phyloP scores from a whole-genome alignment of 2,888 invertebrate genomes.

The Ctena decussata region DNA sequence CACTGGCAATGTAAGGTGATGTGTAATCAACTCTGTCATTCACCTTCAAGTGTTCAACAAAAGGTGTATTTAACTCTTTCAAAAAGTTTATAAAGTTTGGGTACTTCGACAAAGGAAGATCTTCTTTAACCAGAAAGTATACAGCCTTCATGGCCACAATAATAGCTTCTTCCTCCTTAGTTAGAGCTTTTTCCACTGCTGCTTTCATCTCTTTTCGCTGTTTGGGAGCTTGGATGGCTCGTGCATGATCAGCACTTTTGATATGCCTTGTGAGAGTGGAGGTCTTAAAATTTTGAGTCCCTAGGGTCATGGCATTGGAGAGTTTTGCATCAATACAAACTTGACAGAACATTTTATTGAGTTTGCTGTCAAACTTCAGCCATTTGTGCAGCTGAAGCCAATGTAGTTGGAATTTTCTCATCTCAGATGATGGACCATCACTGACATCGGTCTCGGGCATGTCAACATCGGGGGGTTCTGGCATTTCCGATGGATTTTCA shows the following conservation, averaged over 20 bases:
- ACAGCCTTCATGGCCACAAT: slow-evolving; percentile 24
- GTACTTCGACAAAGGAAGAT: slow-evolving; percentile 41
- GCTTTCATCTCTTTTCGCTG: neutral
- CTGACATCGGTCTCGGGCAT: too few relatives aligned
- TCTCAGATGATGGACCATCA: neutral
- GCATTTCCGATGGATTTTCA: too few relatives aligned
- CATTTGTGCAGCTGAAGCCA: neutral
- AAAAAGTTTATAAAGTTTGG: slow-evolving; percentile 25
- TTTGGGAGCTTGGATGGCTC: neutral
- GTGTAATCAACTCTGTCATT: slow-evolving; percentile 23
- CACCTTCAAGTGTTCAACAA: slow-evolving; percentile 16
- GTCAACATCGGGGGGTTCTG: too few relatives aligned
- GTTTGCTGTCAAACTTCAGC: neutral
- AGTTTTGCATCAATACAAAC: slow-evolving; percentile 5
- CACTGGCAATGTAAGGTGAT: slow-evolving; percentile 27
- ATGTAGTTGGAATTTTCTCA: neutral
- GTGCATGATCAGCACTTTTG: neutral
- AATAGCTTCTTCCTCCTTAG: slow-evolving; percentile 16
- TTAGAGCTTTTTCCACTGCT: neutral
- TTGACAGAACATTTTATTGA: slow-evolving; percentile 9
- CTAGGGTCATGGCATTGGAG: slow-evolving; percentile 9
- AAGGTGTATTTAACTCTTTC: slow-evolving; percentile 20
- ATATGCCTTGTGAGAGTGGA: slow-evolving; percentile 27
- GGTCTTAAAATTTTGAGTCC: slow-evolving; percentile 31
- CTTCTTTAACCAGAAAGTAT: slow-evolving; percentile 46